These are phyloP conservation scores for Oxystoma pomonae DNA, from an alignment of 2,888 invertebrate species.

Conservation along the genomic window DNA sequence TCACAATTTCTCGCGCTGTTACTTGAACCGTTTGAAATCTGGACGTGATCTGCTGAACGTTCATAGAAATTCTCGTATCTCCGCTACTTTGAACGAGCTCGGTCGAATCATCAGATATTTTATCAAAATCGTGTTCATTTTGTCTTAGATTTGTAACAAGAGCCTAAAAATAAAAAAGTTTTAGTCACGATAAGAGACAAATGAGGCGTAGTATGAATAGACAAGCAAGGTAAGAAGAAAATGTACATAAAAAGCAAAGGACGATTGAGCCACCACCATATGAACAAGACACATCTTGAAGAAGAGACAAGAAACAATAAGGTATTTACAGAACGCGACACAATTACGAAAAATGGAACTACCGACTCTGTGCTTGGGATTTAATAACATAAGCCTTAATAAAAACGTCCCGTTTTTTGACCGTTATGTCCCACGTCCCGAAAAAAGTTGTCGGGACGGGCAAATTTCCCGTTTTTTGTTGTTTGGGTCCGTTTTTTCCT, in stretches of 20 bases:
- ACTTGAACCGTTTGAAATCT: constrained; percentile 86
- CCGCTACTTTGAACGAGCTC: constrained; percentile 82
- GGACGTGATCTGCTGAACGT: constrained; percentile 84
- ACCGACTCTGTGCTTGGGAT: too few relatives aligned
- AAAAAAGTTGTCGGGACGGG: too few relatives aligned
- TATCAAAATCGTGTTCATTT: constrained; percentile 83
- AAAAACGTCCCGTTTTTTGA: too few relatives aligned
- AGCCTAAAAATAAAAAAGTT: constrained; percentile 52
- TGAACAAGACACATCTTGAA: constrained; percentile 9
- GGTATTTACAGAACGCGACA: too few relatives aligned
- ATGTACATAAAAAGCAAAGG: constrained; percentile 1
- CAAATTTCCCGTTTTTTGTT: too few relatives aligned
- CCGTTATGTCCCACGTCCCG: too few relatives aligned
- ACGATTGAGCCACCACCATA: constrained; percentile 21
- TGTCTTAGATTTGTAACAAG: constrained; percentile 74
- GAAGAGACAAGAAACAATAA: constrained; percentile 16
- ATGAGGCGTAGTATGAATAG: background rate
- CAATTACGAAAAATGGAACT: too few relatives aligned
- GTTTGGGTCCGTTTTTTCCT: too few relatives aligned
- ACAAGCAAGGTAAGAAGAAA: background rate
- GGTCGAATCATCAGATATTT: constrained; percentile 79
- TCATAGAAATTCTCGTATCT: constrained; percentile 81
- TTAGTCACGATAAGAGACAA: too few relatives aligned
- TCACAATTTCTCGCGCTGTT: constrained; percentile 84
- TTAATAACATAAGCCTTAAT: too few relatives aligned